Evolutionary conservation across 1,140 invertebrate genomes (phyloP), one percentile per base, ranked within the genome.

Genomic region (Ceratitis capitata): DNA sequence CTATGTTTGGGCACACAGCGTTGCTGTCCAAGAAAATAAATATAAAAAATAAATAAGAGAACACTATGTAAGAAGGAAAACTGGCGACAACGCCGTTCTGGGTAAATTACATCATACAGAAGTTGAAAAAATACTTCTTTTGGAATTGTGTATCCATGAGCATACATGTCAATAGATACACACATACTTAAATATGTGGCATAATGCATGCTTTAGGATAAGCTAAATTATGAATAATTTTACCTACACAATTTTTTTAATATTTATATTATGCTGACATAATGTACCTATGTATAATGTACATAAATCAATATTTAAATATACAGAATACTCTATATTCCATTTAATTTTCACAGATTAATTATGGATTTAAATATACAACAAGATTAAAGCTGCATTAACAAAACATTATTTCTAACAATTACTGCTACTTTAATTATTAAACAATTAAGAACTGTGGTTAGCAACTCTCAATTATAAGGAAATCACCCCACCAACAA

Each of bases 101-200:
- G 16, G 61, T 69, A 19, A 69, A 69, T 69, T 69, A 69, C 61
- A 69, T 69, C 61, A 69, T 69, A 1, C 61, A 69, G 35, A 69
- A 29, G 32, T 69, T 69, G 14, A 69, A 35, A 35, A 10, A 26
- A 35, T 32, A 32, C 39, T 35, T 69, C 29, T n/a, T 35, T 26
- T 32, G 14, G 26, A 61, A 29, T 19, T 39, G n/a, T 19, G 32
- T 69, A 39, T 7, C 3, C 39, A 35, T n/a, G 3, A 35, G n/a
- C 32, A 16, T 64, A 32, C 10, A 64, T 64, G 26, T 51, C 29
- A 64, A 2, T 14, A 64, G 5, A 64, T 12, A 12, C 3, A 26
- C 32, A 64, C 29, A 64, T 35, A 64, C 35, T 10, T 16, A 64
- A 32, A 26, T 64, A 35, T 53, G 51, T 53, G n/a, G 14, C n/a